Conservation (phyloP, 2,113 vertebrate species). For the Microcebus lehilahytsara region DNA sequence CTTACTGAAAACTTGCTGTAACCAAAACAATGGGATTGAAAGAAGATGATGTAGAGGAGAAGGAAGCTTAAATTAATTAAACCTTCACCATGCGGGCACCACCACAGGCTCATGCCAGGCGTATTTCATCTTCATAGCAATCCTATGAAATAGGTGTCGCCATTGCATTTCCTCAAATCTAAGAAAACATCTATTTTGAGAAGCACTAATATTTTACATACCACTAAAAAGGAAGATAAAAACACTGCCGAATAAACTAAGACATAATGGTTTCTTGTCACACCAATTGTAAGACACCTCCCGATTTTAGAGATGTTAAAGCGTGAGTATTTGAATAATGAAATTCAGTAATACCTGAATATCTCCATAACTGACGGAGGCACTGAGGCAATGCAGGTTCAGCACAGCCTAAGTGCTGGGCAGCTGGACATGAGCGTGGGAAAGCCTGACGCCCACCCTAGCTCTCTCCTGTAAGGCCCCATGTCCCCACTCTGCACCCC, state of each 20-base stretch:
- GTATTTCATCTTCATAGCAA: rapidly evolving
- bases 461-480: not conserved
- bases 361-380: rapidly evolving
- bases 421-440: not conserved
- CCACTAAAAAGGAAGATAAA: not conserved
- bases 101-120: rapidly evolving
- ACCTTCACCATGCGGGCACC: rapidly evolving
- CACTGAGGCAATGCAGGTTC: rapidly evolving
- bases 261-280: not conserved
- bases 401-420: rapidly evolving
- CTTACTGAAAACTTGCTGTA: not conserved
- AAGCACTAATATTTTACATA: not conserved
- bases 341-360: not conserved
- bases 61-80: not conserved
- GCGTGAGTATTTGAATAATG: not conserved
- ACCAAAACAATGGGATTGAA: not conserved
- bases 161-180: not conserved
- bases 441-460: not conserved
- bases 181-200: not conserved
- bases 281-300: rapidly evolving
- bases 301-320: rapidly evolving
- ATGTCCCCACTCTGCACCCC: rapidly evolving
- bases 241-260: not conserved
- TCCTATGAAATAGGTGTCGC: not conserved
- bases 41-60: not conserved